These are phyloP conservation scores for Odocoileus virginianus DNA, from an alignment of 2,113 vertebrate genomes.

Conservation along the genomic window DNA sequence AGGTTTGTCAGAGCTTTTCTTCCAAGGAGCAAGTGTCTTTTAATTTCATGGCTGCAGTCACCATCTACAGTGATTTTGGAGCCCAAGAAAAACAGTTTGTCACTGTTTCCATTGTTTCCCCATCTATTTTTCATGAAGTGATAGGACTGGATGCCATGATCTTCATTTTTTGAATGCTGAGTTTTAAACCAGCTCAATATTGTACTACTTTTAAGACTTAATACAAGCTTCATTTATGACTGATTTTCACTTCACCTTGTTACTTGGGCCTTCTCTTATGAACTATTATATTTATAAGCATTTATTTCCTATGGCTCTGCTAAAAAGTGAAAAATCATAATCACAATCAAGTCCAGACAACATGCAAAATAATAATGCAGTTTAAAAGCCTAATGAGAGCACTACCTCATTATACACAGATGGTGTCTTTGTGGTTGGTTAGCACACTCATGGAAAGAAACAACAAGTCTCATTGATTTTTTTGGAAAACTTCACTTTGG, in stretches of 20 bases:
- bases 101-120: neutral
- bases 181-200: neutral
- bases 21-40: neutral
- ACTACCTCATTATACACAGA: conserved; percentile 56
- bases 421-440: neutral
- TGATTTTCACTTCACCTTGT: conserved; percentile 4
- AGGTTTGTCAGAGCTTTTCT: neutral
- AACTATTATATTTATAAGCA: conserved; percentile 43
- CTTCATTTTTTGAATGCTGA: neutral
- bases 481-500: conserved; percentile 26
- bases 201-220: conserved; percentile 17
- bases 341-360: conserved; percentile 8
- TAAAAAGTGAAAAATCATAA: conserved; percentile 53
- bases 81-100: neutral
- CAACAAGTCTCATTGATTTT: conserved; percentile 25
- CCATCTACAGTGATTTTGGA: neutral
- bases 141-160: neutral
- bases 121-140: neutral
- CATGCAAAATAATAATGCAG: conserved; percentile 18
- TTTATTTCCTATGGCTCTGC: conserved; percentile 44
- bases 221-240: neutral
- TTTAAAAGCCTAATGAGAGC: neutral
- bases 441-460: conserved; percentile 13
- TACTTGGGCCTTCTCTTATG: neutral
- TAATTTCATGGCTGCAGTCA: neutral